Conservation (phyloP, 2,113 vertebrate genomes). For the Sander vitreus region DNA sequence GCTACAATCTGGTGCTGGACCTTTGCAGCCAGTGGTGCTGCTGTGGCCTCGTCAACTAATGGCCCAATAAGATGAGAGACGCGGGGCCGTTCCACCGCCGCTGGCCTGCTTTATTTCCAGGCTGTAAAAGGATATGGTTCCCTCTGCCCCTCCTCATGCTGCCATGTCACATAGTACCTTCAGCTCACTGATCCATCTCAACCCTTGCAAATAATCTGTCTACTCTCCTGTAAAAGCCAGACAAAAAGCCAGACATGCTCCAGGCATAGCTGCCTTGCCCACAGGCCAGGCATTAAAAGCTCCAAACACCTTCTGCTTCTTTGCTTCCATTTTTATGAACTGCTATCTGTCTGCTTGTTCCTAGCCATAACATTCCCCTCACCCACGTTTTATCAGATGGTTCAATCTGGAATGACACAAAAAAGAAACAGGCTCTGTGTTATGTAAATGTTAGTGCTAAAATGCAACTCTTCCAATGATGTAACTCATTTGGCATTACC, state of each 20-base stretch:
- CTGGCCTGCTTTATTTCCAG: conserved; percentile 73
- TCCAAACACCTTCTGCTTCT: conserved; percentile 34
- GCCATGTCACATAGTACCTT: conserved; percentile 67
- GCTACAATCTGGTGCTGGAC: conserved; percentile 16
- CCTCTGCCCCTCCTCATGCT: conserved; percentile 25
- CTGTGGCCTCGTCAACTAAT: conserved; percentile 16
- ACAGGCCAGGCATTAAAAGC: conserved; percentile 34
- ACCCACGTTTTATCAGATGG: conserved; percentile 29
- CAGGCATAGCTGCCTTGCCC: conserved; percentile 48
- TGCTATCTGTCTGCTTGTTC: conserved; percentile 46
- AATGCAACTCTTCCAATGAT: conserved; percentile 31
- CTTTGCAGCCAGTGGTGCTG: conserved; percentile 5
- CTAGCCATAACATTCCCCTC: conserved; percentile 59
- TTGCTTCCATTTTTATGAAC: conserved; percentile 33
- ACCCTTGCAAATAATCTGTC: conserved; percentile 65
- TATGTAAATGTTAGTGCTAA: conserved; percentile 33
- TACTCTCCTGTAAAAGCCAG: conserved; percentile 65
- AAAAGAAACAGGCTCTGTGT: conserved; percentile 27
- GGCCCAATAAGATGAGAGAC: conserved; percentile 52
- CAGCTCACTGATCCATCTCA: conserved; percentile 67
- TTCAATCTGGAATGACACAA: conserved; percentile 44
- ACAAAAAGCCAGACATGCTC: conserved; percentile 69
- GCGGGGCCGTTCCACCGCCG: conserved; percentile 3
- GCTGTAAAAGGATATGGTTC: conserved; percentile 78
- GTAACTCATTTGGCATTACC: conserved; percentile 21